phyloP scores from a whole-genome alignment of 2,797 vertebrate species.

The Anabas testudineus region DNA sequence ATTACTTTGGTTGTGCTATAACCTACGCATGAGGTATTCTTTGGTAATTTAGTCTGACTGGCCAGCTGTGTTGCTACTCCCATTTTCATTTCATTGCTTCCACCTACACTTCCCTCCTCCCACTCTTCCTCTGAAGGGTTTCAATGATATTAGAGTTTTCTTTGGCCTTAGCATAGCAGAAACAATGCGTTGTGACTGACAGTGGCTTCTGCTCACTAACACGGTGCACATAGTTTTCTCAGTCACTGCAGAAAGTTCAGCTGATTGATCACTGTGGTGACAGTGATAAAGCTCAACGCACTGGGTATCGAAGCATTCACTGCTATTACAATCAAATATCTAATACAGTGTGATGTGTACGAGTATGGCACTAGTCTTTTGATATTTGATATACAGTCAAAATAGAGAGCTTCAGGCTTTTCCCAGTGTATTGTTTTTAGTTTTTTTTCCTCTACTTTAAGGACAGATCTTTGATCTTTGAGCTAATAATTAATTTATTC shows the following conservation, averaged over 20 bases:
- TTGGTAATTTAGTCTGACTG: conserved; percentile 70
- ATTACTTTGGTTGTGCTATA: conserved; percentile 56
- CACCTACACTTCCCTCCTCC: conserved; percentile 60
- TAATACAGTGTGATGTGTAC: conserved; percentile 8
- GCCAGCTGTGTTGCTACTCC: conserved; percentile 75
- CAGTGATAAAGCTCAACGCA: conserved; percentile 12
- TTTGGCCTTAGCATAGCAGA: conserved; percentile 41
- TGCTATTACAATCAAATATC: conserved; percentile 1
- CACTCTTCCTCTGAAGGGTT: conserved; percentile 50
- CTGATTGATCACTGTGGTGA: conserved; percentile 24
- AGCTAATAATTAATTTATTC: too few relatives aligned
- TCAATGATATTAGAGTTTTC: conserved; percentile 62
- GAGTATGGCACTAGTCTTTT: background rate
- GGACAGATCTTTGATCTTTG: too few relatives aligned
- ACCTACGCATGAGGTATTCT: conserved; percentile 57
- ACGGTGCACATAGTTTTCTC: conserved; percentile 40
- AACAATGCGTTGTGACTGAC: conserved; percentile 36
- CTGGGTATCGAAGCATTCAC: conserved; percentile 12
- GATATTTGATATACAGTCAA: background rate
- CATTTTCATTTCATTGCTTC: conserved; percentile 76
- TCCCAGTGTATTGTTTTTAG: background rate
- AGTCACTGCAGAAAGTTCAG: conserved; percentile 24
- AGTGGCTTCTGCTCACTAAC: too few relatives aligned
- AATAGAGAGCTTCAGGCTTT: background rate
- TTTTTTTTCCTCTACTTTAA: too few relatives aligned